phyloP scores from a whole-genome alignment of 2,888 invertebrate species.

The Agrenia bidenticulata region DNA sequence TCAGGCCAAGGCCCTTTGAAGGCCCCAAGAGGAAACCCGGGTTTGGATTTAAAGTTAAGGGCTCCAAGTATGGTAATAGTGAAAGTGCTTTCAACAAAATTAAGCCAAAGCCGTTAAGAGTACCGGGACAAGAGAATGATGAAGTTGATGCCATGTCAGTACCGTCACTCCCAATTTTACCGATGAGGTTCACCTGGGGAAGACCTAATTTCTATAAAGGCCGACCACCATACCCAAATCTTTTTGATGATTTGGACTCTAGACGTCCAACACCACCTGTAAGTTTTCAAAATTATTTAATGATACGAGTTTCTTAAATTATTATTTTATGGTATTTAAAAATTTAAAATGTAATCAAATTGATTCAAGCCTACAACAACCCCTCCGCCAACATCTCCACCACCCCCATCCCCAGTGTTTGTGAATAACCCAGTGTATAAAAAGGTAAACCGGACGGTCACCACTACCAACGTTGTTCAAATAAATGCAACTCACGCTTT shows the following conservation, averaged over 20 bases:
- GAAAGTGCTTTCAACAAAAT: conserved; percentile 5
- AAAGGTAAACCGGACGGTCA: conserved; percentile 16
- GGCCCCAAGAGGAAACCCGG: conserved; percentile 1
- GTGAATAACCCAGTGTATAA: conserved; percentile 27
- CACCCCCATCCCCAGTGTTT: conserved; percentile 32
- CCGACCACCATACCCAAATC: conserved; percentile 16
- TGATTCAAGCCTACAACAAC: conserved; percentile 17
- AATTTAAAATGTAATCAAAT: too few species aligned
- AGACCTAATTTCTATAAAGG: conserved; percentile 25
- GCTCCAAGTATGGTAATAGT: conserved; percentile 9
- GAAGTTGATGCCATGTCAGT: conserved; percentile 3
- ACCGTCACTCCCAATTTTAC: conserved; percentile 29
- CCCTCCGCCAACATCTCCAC: neutral
- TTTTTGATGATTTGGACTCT: conserved; percentile 19
- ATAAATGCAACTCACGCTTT: conserved; percentile 31
- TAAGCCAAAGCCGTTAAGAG: neutral
- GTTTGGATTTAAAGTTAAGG: conserved; percentile 3
- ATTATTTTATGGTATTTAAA: too few species aligned
- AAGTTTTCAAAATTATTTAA: too few species aligned
- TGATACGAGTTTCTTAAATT: too few species aligned
- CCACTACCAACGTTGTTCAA: conserved; percentile 21
- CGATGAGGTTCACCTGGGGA: conserved; percentile 38
- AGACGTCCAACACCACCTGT: conserved; percentile 14
- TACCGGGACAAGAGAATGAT: conserved; percentile 10
- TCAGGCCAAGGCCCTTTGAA: conserved; percentile 3